Conservation (phyloP, 2,113 vertebrate genomes). For the Acanthisitta chloris region DNA sequence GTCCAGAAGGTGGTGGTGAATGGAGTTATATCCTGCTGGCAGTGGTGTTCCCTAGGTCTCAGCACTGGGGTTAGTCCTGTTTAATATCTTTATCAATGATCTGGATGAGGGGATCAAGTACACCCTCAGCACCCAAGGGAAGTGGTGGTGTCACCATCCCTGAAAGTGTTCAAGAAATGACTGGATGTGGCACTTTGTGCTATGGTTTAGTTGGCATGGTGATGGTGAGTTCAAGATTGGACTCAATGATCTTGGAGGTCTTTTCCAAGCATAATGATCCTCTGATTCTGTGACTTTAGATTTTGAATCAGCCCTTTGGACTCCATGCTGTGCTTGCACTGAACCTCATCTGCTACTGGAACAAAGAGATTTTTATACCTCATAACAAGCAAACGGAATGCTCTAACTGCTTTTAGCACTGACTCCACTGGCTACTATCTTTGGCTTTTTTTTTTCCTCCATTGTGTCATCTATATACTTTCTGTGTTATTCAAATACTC, state of each 20-base stretch:
- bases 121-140: not conserved
- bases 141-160: not conserved
- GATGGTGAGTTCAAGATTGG: accelerated
- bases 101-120: not conserved
- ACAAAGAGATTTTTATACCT: not conserved
- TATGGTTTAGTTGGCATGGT: not conserved
- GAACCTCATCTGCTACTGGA: not conserved
- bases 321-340: not conserved
- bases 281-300: not conserved
- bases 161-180: not conserved
- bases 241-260: not conserved
- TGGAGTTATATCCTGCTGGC: not conserved
- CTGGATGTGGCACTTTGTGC: not conserved
- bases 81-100: no score
- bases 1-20: not conserved
- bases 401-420: not conserved
- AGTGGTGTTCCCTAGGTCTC: not conserved
- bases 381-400: not conserved
- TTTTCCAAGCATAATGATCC: not conserved
- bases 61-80: not conserved
- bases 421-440: not conserved
- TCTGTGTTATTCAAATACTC: not conserved
- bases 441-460: not conserved
- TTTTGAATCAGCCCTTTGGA: not conserved
- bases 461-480: not conserved